Base-by-base conservation (phyloP, 1,140 invertebrate genomes). In the Tachypleus tridentatus region DNA sequence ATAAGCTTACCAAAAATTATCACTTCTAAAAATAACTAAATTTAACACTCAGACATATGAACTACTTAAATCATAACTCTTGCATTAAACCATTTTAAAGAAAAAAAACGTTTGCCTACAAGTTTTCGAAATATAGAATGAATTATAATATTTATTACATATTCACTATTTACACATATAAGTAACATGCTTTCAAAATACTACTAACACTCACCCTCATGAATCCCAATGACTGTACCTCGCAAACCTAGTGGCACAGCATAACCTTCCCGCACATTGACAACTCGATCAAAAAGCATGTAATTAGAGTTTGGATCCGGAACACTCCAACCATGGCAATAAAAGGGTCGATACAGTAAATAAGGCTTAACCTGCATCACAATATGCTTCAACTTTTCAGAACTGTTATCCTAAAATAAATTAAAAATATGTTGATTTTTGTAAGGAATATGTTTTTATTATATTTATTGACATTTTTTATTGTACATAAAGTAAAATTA, bases 201-300 rank as follows among this genome's bases (percentile, higher is more conserved):
- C 29, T 29, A 29, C 29, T 29, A 29, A 2, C 29, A 57, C 51
- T 61, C 49, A 47, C 64, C 51, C 11, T 49, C 58, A 53, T 67
- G 64, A 59, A 80, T 76, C 50, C 85, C 88, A 29, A 91, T 84
- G 1, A 97, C 80, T 0, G 88, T 94, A 52, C 93, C 93, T 70
- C 83, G 84, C 1, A 83, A 79, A 4, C 91, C 93, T 10, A 90
- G 76, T 0, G 92, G 91, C 6, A 93, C 89, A 3, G 83, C 82
- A 70, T 85, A 87, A 59, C 83, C 82, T 58, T 84, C 81, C 52
- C 85, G 80, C 0, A 89, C 82, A 70, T 86, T 85, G 3, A 95
- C 83, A 54, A 98, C 85, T 63, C 94, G 81, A 75, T 97, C 93
- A 69, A 89, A 87, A 57, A 97, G 71, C 66, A 80, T 70, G 74